Conservation (phyloP, 2,888 invertebrate species). For the Amblyjoppa proteus region DNA sequence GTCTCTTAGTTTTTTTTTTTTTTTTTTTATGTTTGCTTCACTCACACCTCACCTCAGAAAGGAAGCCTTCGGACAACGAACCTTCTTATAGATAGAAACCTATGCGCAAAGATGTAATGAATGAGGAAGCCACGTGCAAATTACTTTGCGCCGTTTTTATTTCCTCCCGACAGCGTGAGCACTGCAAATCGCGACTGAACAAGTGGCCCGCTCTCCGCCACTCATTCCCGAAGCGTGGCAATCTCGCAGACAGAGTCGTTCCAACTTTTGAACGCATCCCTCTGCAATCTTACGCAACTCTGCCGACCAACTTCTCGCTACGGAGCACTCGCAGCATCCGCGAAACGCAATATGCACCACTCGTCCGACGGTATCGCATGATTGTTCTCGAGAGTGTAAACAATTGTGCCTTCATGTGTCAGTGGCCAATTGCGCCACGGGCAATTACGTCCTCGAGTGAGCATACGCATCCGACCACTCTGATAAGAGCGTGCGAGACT, state of each 20-base stretch:
- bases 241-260: background rate
- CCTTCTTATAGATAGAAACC: too few relatives aligned
- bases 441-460: conserved; percentile 49
- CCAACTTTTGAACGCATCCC: background rate
- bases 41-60: too few relatives aligned
- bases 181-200: background rate
- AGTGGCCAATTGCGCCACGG: conserved; percentile 41
- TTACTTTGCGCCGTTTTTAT: too few relatives aligned
- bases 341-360: conserved; percentile 43
- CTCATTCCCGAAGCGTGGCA: background rate
- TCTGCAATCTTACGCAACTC: conserved; percentile 4
- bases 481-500: background rate
- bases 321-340: conserved; percentile 33
- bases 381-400: conserved; percentile 19
- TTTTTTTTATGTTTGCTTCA: too few relatives aligned
- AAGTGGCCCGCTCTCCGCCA: background rate
- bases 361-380: conserved; percentile 50
- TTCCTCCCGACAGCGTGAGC: background rate
- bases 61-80: too few relatives aligned
- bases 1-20: too few relatives aligned
- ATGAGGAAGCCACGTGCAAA: too few relatives aligned
- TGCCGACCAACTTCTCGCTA: background rate
- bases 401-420: background rate
- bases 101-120: too few relatives aligned
- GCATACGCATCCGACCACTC: conserved; percentile 18